Base-by-base conservation (phyloP, 2,113 vertebrate species). In the Spermophilus dauricus region DNA sequence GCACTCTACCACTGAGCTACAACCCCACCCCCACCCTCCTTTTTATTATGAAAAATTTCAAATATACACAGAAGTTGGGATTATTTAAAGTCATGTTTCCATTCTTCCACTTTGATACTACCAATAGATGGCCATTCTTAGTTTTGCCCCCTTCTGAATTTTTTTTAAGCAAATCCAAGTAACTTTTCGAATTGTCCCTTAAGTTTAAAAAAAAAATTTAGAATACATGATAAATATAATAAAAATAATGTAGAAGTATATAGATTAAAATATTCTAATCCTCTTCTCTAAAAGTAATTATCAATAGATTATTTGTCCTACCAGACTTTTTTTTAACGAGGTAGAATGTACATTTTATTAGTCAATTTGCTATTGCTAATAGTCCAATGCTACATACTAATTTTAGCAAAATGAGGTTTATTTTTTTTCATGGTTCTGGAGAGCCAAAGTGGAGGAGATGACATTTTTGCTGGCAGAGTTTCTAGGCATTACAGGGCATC, bases 21-120 rank as follows among this genome's bases (percentile, higher is more conserved):
- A 45, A 45, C 8, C 45, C 45, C 45, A 45, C 45, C 45, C 42
- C 45, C 45, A 45, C 45, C 45, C 45, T 45, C 45, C 45, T 45
- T 45, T 95, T 84, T 53, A 81, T 67, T 30, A 32, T 67, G 24
- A 67, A 85, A 80, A 85, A 67, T 92, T 76, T 89, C 51, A 97
- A 73, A 78, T 17, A 51, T 61, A 37, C 16, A 51, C 26, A 83
- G 65, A 51, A 86, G 5, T 58, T 82, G 18, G 86, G 34, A 18
- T 89, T 92, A 53, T 92, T 88, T 92, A 73, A 89, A 85, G 73
- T 80, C 0, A 6, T 61, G 8, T 86, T 86, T 69, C 4, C 42
- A 39, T 89, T 82, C 42, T 53, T 17, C 13, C n/a, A 51, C 56
- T 82, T 48, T 8, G 42, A 1, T 94, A 53, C 28, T 86, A 61